Evolutionary conservation across 2,888 invertebrate genomes (phyloP).

Genomic region (Aporophyla lueneburgensis): DNA sequence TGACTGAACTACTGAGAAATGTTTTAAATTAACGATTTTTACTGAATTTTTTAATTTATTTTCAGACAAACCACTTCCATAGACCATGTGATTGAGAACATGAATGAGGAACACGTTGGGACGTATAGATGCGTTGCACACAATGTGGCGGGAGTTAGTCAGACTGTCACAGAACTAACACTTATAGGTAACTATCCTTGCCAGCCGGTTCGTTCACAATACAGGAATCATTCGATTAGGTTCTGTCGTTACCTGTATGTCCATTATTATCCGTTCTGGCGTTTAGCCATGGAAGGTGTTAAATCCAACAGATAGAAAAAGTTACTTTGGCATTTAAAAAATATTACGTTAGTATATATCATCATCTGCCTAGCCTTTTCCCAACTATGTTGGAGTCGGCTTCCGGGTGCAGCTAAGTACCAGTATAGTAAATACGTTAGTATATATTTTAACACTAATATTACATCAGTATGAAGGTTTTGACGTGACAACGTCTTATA

Average conservation of each 20-base stretch:
- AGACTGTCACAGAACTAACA: constrained; percentile 71
- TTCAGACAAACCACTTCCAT: constrained; percentile 84
- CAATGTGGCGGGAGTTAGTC: constrained; percentile 79
- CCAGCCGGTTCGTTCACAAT: neutral
- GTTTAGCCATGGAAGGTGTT: neutral
- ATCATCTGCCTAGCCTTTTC: too few species aligned
- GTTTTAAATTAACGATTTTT: too few species aligned
- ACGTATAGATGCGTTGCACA: constrained; percentile 79
- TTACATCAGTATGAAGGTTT: neutral
- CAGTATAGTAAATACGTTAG: too few species aligned
- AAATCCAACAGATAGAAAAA: neutral
- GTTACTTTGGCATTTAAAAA: neutral
- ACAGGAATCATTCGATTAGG: too few species aligned
- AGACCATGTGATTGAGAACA: constrained; percentile 81
- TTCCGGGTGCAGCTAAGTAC: too few species aligned
- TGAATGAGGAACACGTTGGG: constrained; percentile 79
- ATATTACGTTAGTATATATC: too few species aligned
- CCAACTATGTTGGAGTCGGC: too few species aligned
- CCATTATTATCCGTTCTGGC: too few species aligned
- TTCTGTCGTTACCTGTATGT: too few species aligned
- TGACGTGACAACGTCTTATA: too few species aligned
- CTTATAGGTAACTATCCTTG: constrained; percentile 68
- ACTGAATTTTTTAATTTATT: neutral
- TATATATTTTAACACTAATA: neutral
- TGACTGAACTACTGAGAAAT: too few species aligned